Base-by-base conservation (phyloP, 2,888 invertebrate species). In the Lepidocyrtoides sp. region DNA sequence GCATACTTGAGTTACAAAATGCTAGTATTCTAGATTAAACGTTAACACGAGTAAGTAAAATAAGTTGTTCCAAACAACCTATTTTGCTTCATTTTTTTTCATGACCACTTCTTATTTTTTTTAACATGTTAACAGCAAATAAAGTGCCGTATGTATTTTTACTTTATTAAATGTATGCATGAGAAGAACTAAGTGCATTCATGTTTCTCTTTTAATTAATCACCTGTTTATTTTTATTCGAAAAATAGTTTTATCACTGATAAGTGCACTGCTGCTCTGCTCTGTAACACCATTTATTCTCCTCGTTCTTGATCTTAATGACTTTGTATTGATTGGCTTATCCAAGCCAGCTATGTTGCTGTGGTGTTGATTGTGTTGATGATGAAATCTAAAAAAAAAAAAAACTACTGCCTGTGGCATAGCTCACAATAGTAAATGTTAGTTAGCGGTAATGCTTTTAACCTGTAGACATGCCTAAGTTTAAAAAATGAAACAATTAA, bases 321-420 rank as follows among this genome's bases (percentile, higher is more conserved):
- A 60, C 36, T 57, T 60, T 86, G 75, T 86, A 86, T 86, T 86
- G 85, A 86, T 86, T 86, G 75, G 60, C n/a, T n/a, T n/a, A n/a
- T n/a, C n/a, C n/a, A n/a, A n/a, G n/a, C n/a, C n/a, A n/a, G n/a
- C n/a, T n/a, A n/a, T n/a, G n/a, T 41, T 72, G 20, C 20, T 20
- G 2, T 57, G 57, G 2, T 57, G 2, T 20, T 36, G 36, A 36
- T n/a, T n/a, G n/a, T 36, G 36, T 2, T 7, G 36, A 36, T 36
- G 7, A 36, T 36, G 7, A 7, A 2, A 36, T 36, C 3, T 36
- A 36, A 36, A 36, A 36, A 36, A 36, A 36, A 36, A 36, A 36
- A 36, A 36, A 36, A 36, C 2, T 36, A 36, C 63, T 32, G 83
- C 66, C 66, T 63, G 63, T 66, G 83, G 83, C 83, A 83, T 12